Conservation (phyloP, 2,888 invertebrate genomes). For the Rapana venosa region DNA sequence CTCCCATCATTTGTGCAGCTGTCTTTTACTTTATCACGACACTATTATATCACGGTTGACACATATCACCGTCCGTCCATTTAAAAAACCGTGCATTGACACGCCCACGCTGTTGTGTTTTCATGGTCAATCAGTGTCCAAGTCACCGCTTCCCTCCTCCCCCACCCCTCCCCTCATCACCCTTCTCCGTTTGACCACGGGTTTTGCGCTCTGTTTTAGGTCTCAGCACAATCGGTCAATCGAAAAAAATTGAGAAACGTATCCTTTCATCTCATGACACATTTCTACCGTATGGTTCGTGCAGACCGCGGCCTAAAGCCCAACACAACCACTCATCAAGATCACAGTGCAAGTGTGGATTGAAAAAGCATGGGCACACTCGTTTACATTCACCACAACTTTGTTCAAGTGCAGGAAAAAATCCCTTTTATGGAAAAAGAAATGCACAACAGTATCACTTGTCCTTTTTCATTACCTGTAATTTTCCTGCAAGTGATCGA, state of each 20-base stretch:
- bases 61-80: background rate
- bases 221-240: background rate
- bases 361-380: background rate
- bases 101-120: background rate
- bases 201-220: background rate
- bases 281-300: background rate
- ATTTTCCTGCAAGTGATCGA: conserved; percentile 38
- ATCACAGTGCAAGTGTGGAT: background rate
- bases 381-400: background rate
- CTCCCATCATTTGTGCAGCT: no score
- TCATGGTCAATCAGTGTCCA: background rate
- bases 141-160: background rate
- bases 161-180: background rate
- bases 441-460: no score
- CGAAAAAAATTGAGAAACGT: background rate
- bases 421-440: background rate
- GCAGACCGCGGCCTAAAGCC: background rate
- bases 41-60: background rate
- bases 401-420: conserved; percentile 31
- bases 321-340: background rate
- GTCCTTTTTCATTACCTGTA: conserved; percentile 37
- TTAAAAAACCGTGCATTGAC: background rate
- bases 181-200: background rate
- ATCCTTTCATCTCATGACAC: background rate
- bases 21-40: no score